Percentiles rank a stretch among this genome's conserved stretches.
Conservation (phyloP, 2,797 vertebrate genomes). For the Xiphorhynchus erythropygius region DNA sequence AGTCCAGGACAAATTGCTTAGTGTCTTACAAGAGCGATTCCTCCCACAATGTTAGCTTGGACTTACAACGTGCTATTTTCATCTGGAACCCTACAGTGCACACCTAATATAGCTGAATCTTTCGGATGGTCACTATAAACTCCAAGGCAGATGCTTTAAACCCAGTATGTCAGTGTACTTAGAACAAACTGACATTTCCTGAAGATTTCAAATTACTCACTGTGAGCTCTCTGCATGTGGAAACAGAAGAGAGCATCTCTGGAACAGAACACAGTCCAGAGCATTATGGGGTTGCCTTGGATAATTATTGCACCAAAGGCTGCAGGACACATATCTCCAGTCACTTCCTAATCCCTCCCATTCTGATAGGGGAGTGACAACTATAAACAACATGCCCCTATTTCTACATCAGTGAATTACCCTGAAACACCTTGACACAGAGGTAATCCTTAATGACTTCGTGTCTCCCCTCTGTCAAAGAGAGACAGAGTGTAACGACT, state of each 20-base stretch:
- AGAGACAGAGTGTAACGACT: not conserved
- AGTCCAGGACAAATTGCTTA: not conserved
- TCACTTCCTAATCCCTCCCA: not conserved
- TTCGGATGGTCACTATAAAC: not conserved
- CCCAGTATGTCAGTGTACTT: not conserved
- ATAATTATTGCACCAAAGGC: not conserved
- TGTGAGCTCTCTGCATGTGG: not conserved
- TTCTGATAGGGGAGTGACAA: rapidly evolving
- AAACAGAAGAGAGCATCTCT: not conserved
- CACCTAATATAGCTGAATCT: not conserved
- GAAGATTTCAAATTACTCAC: not conserved
- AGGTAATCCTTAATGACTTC: not conserved
- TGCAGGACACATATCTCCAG: not conserved
- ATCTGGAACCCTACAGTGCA: not conserved
- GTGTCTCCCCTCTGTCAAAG: not conserved
- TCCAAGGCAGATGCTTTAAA: not conserved
- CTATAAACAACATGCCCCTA: not conserved
- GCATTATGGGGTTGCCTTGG: not conserved
- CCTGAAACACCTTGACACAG: not conserved
- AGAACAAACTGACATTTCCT: not conserved
- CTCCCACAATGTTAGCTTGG: not conserved
- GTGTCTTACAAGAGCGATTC: not conserved
- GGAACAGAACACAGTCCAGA: not conserved
- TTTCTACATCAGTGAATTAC: not conserved
- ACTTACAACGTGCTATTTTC: not conserved